Evolutionary conservation across 2,888 invertebrate genomes (phyloP).

Genomic region (Heliconius sara): DNA sequence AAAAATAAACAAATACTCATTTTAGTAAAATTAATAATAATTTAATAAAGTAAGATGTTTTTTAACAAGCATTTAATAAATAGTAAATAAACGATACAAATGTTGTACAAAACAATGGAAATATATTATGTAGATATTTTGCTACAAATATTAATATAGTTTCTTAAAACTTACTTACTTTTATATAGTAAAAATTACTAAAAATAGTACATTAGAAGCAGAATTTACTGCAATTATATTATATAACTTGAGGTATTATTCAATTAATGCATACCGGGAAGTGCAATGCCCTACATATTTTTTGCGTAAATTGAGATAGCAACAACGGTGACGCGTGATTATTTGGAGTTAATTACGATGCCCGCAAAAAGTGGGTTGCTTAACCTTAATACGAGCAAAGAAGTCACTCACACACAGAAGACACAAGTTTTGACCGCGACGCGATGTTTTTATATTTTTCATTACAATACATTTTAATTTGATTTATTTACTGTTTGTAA

Average conservation of each 20-base stretch:
- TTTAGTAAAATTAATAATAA: not conserved
- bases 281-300: constrained; percentile 40
- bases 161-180: not conserved
- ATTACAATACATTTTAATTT: not conserved
- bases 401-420: not conserved
- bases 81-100: not conserved
- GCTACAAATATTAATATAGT: not conserved
- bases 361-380: constrained; percentile 31
- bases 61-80: not conserved
- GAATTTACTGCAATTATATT: not conserved
- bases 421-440: not conserved
- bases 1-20: constrained; percentile 2
- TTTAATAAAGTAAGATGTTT: not conserved
- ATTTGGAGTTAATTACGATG: constrained; percentile 41
- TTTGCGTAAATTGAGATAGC: constrained; percentile 40
- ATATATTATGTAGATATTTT: not conserved
- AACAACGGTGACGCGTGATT: constrained; percentile 40
- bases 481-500: not conserved
- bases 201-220: not conserved
- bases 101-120: not conserved
- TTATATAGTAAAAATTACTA: not conserved
- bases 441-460: not conserved
- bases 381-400: constrained; percentile 22
- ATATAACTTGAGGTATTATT: not conserved
- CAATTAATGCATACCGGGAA: constrained; percentile 24